Base-by-base conservation (phyloP, 2,113 vertebrate species). In the Spheniscus mendiculus region DNA sequence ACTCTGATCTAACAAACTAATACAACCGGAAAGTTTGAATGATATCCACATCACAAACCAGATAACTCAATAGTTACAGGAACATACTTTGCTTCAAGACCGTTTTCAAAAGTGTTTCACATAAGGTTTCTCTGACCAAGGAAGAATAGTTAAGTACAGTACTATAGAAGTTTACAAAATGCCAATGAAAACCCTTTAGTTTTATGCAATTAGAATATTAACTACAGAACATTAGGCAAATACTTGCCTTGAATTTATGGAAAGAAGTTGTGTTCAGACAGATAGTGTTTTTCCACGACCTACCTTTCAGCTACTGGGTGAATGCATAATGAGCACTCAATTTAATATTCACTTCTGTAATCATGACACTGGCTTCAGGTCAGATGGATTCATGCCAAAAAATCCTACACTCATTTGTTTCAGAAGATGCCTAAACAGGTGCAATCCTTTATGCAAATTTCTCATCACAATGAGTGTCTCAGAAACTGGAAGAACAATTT, bases 341-440 rank as follows among this genome's bases (percentile, higher is more conserved):
- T 63, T 93, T 42, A 96, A 97, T 69, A 96, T 88, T 94, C 58
- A 93, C 5, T 71, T 87, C 66, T 73, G 59, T 88, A 89, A 67
- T 72, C 69, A 92, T 12, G 70, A 85, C 42, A 86, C 55, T 59
- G 40, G 47, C 52, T 90, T 82, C 63, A 66, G 72, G 81, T 74
- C 53, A 72, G 17, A 72, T 34, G 50, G 61, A 81, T 81, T 89
- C 87, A 92, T 47, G 90, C 89, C 86, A 95, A 81, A 94, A 85
- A 97, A 96, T 93, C 49, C 73, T 93, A 93, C 25, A 88, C 32
- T 5, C 42, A 89, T 89, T 97, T 93, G 80, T 95, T 98, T 97
- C 91, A 97, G 90, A 93, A 93, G 81, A 67, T 96, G 88, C 92
- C 79, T 96, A 36, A 97, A 97, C 63, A 98, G 91, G 38, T 94